These are phyloP conservation scores for Adoxophyes honmai DNA, from an alignment of 1,140 invertebrate genomes.

Conservation along the genomic window DNA sequence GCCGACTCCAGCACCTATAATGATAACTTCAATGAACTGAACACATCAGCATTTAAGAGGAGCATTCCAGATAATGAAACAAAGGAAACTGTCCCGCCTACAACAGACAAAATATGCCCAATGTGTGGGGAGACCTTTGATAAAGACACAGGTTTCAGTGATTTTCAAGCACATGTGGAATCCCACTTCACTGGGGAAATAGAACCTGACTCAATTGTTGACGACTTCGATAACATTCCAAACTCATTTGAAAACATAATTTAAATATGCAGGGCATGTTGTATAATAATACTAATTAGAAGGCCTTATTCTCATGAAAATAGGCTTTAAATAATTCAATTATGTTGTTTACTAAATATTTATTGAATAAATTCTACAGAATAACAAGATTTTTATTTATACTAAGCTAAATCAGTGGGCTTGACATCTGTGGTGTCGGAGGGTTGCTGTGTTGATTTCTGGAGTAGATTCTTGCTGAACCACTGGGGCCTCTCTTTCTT, in stretches of 20 bases:
- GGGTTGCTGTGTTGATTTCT: slow-evolving; percentile 84
- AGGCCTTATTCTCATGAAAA: too few species aligned
- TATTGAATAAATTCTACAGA: slow-evolving; percentile 3
- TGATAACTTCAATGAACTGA: slow-evolving; percentile 47
- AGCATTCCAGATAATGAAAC: slow-evolving; percentile 29
- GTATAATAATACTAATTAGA: too few species aligned
- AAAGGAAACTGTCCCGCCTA: slow-evolving; percentile 23
- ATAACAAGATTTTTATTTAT: neutral
- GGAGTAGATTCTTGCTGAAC: slow-evolving; percentile 85
- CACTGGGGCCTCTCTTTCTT: slow-evolving; percentile 64
- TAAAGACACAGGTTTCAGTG: slow-evolving; percentile 61
- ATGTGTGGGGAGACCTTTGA: slow-evolving; percentile 75
- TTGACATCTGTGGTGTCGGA: slow-evolving; percentile 83
- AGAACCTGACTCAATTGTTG: slow-evolving; percentile 62
- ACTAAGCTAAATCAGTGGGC: slow-evolving; percentile 83
- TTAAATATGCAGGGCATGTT: slow-evolving; percentile 9
- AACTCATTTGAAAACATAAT: slow-evolving; percentile 58
- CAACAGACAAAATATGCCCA: slow-evolving; percentile 74
- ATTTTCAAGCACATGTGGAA: slow-evolving; percentile 77
- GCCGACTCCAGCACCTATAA: slow-evolving; percentile 50
- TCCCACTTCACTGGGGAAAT: slow-evolving; percentile 74
- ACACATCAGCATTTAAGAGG: slow-evolving; percentile 37
- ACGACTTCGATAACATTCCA: slow-evolving; percentile 60
- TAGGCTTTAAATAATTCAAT: too few species aligned
- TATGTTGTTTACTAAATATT: slow-evolving; percentile 2